Conservation (phyloP, 1,140 invertebrate genomes). For the Apis dorsata region DNA sequence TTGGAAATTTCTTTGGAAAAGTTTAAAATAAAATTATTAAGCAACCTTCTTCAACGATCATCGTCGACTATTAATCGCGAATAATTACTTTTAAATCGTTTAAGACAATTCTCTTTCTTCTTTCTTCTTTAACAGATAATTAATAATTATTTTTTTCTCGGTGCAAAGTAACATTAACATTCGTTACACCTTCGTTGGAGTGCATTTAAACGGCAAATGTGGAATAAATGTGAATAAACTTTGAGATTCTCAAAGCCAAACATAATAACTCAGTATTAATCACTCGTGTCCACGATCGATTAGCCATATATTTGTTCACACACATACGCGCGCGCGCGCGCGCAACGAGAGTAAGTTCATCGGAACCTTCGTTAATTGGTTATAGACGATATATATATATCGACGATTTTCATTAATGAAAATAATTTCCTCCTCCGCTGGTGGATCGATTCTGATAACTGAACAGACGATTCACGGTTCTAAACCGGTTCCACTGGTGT, state of each 20-base stretch:
- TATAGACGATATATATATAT: not conserved
- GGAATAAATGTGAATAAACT: not conserved
- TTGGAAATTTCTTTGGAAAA: too few species aligned
- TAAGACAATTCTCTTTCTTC: too few species aligned
- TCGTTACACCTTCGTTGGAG: too few species aligned
- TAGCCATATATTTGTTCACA: too few species aligned
- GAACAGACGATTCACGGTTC: constrained; percentile 20
- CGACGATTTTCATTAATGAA: constrained; percentile 20
- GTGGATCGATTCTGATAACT: constrained; percentile 27
- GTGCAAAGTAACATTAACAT: too few species aligned
- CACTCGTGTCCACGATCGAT: not conserved
- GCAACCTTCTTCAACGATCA: too few species aligned
- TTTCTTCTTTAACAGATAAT: too few species aligned
- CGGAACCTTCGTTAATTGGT: not conserved
- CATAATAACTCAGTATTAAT: not conserved
- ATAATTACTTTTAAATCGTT: too few species aligned
- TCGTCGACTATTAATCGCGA: too few species aligned
- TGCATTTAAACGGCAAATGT: too few species aligned
- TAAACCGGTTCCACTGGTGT: constrained; percentile 35
- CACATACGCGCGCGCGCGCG: not conserved
- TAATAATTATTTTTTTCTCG: too few species aligned
- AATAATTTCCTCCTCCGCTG: not conserved
- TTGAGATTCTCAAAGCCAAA: not conserved
- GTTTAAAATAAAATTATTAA: too few species aligned
- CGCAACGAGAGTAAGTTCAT: not conserved